Base-by-base conservation (phyloP, 1,140 invertebrate species). In the Octopus bimaculoides region DNA sequence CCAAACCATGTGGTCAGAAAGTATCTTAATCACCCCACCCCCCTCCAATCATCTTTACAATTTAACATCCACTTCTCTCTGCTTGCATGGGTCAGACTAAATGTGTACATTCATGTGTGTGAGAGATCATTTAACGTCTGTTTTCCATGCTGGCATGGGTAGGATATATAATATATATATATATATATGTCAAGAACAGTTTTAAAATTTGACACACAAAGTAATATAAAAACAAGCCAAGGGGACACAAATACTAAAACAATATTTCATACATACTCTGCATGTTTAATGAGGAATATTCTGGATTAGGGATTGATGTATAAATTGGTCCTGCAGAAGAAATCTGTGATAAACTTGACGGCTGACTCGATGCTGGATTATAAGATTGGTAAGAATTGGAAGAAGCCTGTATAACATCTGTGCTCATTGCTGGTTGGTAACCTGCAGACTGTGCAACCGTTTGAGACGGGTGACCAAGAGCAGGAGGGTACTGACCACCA, bases 331-430 rank as follows among this genome's bases (percentile, higher is more conserved):
- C 75, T 54, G 73, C 14, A 76, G 69, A 52, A 52, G 66, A 55
- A 69, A n/a, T 79, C 26, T 54, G 61, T n/a, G 69, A 79, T 78
- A 80, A 80, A 66, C 78, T 53, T 54, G 41, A 79, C 26, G 81
- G 78, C 77, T 85, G 66, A 71, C 66, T 71, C 17, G 66, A 71
- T 71, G 66, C 66, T n/a, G 66, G 66, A 71, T 71, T 71, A 20
- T 71, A 71, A 71, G 66, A 20, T 20, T 71, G 66, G 26, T 71
- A 71, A 71, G 66, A 71, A 61, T 61, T 61, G 9, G 56, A 17
- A 12, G 56, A 17, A 12, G 56, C 56, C 56, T 61, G 56, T 61
- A 61, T 61, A 17, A 61, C 56, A 71, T 71, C 66, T 71, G 66
- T 71, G 6, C 5, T 0, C 17, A 71, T 14, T n/a, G 66, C 17